Evolutionary conservation across 2,888 invertebrate species (phyloP).

Genomic region (Synanthedon andrenaeformis): DNA sequence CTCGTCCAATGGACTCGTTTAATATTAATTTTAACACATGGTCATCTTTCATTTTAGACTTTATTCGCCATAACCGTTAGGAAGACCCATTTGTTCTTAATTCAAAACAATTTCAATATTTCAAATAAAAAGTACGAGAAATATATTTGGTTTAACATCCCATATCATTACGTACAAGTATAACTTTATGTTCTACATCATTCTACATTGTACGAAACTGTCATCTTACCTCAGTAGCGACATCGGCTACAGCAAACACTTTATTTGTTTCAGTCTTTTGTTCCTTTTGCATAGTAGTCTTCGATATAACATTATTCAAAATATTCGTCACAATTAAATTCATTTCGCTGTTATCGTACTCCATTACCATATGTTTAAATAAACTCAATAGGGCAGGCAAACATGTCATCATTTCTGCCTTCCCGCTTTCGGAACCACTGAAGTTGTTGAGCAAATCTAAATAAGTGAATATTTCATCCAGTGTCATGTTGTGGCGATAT

Average conservation of each 20-base stretch:
- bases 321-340: constrained; percentile 44
- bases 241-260: constrained; percentile 16
- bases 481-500: constrained; percentile 40
- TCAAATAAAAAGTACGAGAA: too few relatives aligned
- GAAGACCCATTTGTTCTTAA: too few relatives aligned
- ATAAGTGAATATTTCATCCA: constrained; percentile 38
- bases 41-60: too few relatives aligned
- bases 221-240: constrained; percentile 36
- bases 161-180: too few relatives aligned
- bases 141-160: too few relatives aligned
- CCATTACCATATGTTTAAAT: constrained; percentile 36
- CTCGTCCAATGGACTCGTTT: too few relatives aligned
- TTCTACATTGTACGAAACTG: too few relatives aligned
- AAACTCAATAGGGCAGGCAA: constrained; percentile 31
- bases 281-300: constrained; percentile 17
- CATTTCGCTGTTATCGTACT: constrained; percentile 47
- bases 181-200: too few relatives aligned
- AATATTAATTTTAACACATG: too few relatives aligned
- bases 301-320: constrained; percentile 38
- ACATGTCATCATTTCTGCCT: constrained; percentile 24
- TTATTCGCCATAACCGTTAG: too few relatives aligned
- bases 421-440: constrained; percentile 26
- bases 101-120: too few relatives aligned
- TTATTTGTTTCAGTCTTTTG: constrained; percentile 15
- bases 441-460: constrained; percentile 37